Percentiles rank a stretch among this genome's conserved stretches.
Conservation (phyloP, 1,140 invertebrate genomes). For the Popillia japonica region DNA sequence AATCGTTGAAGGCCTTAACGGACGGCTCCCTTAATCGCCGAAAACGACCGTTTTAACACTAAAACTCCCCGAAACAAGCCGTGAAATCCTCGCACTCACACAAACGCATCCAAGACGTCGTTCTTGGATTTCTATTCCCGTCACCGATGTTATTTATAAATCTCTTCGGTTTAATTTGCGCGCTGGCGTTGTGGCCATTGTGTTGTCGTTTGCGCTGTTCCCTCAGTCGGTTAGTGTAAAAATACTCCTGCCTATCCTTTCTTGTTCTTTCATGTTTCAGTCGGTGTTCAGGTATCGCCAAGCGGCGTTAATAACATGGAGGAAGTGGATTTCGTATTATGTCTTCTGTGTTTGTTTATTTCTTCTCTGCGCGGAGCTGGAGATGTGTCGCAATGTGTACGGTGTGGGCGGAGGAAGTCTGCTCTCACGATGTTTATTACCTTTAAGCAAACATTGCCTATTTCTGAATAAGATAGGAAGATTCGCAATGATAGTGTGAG, state of each 20-base stretch:
- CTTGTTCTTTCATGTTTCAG: neutral
- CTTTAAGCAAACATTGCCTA: too few species aligned
- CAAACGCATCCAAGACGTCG: neutral
- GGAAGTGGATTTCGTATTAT: neutral
- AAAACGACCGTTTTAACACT: neutral
- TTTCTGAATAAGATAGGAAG: too few species aligned
- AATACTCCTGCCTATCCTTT: neutral
- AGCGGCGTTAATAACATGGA: neutral
- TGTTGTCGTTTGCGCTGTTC: neutral
- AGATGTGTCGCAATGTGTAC: neutral
- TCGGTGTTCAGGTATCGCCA: neutral
- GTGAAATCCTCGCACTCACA: neutral
- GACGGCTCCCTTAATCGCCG: neutral
- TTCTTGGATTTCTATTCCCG: neutral
- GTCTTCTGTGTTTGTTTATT: neutral
- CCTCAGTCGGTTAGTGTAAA: neutral
- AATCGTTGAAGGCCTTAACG: neutral
- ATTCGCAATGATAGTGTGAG: too few species aligned
- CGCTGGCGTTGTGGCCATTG: neutral
- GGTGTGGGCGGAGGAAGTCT: too few species aligned
- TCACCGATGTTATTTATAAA: neutral
- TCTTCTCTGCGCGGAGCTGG: neutral
- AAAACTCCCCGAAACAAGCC: neutral
- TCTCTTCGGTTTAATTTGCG: slow-evolving; percentile 13
- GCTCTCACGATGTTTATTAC: too few species aligned